Percentiles rank a stretch among this genome's conserved stretches.
Conservation (phyloP, 92 coral and sea anemone genomes). For the Palythoa heliodiscus region DNA sequence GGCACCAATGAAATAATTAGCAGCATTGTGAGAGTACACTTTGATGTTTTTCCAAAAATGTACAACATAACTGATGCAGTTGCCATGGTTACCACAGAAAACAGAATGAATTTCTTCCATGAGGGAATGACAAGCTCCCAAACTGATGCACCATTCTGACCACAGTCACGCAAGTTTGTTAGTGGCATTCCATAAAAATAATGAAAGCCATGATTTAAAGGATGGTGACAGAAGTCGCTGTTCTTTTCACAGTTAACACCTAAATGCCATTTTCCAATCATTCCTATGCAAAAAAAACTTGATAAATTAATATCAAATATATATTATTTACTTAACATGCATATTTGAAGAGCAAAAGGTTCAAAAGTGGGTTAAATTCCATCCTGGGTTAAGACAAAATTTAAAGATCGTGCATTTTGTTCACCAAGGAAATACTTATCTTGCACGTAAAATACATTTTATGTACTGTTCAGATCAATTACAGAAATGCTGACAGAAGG, state of each 20-base stretch:
- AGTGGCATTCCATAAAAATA: constrained; percentile 78
- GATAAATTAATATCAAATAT: not conserved
- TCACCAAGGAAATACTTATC: no score
- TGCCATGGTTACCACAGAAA: constrained; percentile 40
- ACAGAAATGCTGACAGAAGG: no score
- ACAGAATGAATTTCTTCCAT: constrained; percentile 21
- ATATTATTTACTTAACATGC: no score
- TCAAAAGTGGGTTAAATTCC: no score
- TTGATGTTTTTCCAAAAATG: constrained; percentile 11
- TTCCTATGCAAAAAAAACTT: constrained; percentile 25
- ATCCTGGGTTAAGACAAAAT: no score
- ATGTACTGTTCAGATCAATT: no score
- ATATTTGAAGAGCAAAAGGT: no score
- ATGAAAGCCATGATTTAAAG: constrained; percentile 78
- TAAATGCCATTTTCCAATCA: constrained; percentile 90
- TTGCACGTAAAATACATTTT: no score
- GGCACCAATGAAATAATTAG: constrained; percentile 1
- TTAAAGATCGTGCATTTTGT: no score
- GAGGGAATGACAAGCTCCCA: constrained; percentile 45
- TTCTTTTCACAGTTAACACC: constrained; percentile 66
- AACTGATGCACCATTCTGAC: constrained; percentile 43
- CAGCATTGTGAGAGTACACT: not conserved
- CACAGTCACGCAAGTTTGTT: constrained; percentile 61
- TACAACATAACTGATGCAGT: constrained; percentile 9
- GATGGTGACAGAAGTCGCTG: constrained; percentile 69